Base-by-base conservation (phyloP, 1,140 invertebrate genomes). In the Drosophila jambulina region DNA sequence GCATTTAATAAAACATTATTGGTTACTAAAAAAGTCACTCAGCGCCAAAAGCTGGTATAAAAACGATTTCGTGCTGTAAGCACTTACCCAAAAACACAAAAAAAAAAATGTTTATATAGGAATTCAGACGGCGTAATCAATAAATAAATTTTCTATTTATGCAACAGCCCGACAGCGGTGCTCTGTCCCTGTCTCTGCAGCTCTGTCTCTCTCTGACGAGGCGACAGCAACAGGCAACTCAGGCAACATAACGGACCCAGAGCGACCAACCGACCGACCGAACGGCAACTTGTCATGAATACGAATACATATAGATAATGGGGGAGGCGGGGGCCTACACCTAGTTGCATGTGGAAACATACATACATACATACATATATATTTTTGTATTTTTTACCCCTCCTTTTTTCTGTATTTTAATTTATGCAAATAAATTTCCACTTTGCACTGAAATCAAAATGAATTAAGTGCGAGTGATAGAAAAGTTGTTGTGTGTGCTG, bases 361-460 rank as follows among this genome's bases (percentile, higher is more conserved):
- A n/a, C 25, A 27, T 4, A 60, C 21, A 58, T 25, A 68, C 5
- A 68, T 36, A 43, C 36, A 29, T 59, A 42, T 45, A n/a, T n/a
- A n/a, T n/a, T n/a, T 45, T 69, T 75, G 36, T 81, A 48, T 57
- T 75, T 75, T 51, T 51, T 15, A 6, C 60, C 32, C 65, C 29
- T 40, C 57, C 23, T 32, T 64, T 65, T 54, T 57, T 70, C 51
- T 78, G 57, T 63, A 77, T 82, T 91, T 82, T 87, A 91, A 91
- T 91, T 91, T 91, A 91, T 91, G 87, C 87, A 91, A 91, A 91
- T 91, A 91, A 91, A 91, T 88, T 87, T 91, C 87, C 87, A 91
- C 87, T 91, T 87, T 91, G 87, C 87, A 91, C 87, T 79, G 87
- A 91, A 91, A 91, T 91, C 87, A 91, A 91, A 91, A 84, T 84